Evolutionary conservation across 92 coral and sea anemone species (phyloP).

Genomic region (Nematostella vectensis): DNA sequence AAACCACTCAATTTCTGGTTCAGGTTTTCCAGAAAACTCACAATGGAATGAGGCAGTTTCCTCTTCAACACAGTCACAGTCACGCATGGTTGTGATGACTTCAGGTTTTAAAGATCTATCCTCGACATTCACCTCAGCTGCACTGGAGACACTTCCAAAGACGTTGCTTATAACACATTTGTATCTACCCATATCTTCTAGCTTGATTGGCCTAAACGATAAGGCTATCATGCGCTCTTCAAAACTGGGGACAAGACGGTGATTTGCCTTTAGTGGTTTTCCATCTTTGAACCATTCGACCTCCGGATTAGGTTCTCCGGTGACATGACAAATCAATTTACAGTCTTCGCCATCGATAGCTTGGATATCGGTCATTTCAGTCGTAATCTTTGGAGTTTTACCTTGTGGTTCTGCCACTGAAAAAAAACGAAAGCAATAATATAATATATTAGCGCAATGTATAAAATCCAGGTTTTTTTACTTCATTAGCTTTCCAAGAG

Average conservation of each 20-base stretch:
- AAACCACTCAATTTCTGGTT: slow-evolving; percentile 88
- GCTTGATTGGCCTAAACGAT: slow-evolving; percentile 18
- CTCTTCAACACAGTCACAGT: slow-evolving; percentile 32
- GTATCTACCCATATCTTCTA: slow-evolving; percentile 59
- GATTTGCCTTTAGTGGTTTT: slow-evolving; percentile 26
- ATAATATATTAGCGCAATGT: too few relatives aligned
- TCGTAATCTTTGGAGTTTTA: slow-evolving; percentile 33
- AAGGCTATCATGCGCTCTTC: slow-evolving; percentile 44
- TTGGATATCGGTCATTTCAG: slow-evolving; percentile 34
- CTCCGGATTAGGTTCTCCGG: slow-evolving; percentile 60
- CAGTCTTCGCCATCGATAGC: slow-evolving; percentile 53
- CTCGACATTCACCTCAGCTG: slow-evolving; percentile 53
- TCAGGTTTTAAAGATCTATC: slow-evolving; percentile 42
- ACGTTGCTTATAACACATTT: slow-evolving; percentile 53
- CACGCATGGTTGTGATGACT: slow-evolving; percentile 34
- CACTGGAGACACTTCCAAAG: slow-evolving; percentile 45
- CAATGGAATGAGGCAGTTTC: slow-evolving; percentile 60
- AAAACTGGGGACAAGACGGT: slow-evolving; percentile 28
- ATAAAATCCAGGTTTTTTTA: too few relatives aligned
- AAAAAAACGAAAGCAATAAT: background rate
- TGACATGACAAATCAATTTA: slow-evolving; percentile 43
- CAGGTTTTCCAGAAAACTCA: slow-evolving; percentile 65
- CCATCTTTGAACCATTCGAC: slow-evolving; percentile 73
- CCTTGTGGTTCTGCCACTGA: slow-evolving; percentile 44
- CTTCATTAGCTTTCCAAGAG: too few relatives aligned